phyloP scores from a whole-genome alignment of 2,888 invertebrate species.

The Dolichomitus sp. region DNA sequence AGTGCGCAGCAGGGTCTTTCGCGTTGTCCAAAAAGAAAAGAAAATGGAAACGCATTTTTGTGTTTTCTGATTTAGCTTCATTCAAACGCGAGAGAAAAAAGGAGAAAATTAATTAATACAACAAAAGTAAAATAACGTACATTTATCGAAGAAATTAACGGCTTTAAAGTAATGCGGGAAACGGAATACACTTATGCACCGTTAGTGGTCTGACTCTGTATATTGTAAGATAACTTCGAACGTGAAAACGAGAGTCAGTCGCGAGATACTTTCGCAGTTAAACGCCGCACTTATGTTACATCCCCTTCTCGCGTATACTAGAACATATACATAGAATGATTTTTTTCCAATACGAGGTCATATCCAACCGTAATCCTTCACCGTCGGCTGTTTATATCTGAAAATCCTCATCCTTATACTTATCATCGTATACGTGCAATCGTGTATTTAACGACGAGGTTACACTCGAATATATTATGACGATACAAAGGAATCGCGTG shows the following conservation, averaged over 20 bases:
- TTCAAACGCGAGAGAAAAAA: conserved; percentile 8
- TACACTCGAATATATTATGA: conserved; percentile 17
- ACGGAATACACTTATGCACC: conserved; percentile 68
- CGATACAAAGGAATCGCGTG: conserved; percentile 19
- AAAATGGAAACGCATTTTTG: conserved; percentile 21
- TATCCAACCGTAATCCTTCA: conserved; percentile 31
- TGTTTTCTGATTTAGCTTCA: conserved; percentile 1
- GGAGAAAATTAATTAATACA: background rate
- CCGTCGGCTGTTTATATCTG: conserved; percentile 38
- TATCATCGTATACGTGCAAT: conserved; percentile 19
- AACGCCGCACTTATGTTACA: conserved; percentile 19
- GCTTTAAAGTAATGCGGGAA: conserved; percentile 61
- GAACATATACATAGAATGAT: background rate
- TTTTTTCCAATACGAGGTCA: conserved; percentile 34
- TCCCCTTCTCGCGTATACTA: conserved; percentile 10
- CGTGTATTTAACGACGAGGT: conserved; percentile 20
- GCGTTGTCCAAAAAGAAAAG: conserved; percentile 33
- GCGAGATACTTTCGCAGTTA: conserved; percentile 13
- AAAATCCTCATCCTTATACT: conserved; percentile 28
- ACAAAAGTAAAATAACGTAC: conserved; percentile 12
- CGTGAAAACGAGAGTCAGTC: conserved; percentile 21
- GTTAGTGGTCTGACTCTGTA: conserved; percentile 36
- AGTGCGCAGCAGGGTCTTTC: conserved; percentile 42
- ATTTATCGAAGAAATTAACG: conserved; percentile 39
- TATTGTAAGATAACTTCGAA: conserved; percentile 30